phyloP scores from a whole-genome alignment of 1,140 invertebrate genomes.

The Nebria ingens region DNA sequence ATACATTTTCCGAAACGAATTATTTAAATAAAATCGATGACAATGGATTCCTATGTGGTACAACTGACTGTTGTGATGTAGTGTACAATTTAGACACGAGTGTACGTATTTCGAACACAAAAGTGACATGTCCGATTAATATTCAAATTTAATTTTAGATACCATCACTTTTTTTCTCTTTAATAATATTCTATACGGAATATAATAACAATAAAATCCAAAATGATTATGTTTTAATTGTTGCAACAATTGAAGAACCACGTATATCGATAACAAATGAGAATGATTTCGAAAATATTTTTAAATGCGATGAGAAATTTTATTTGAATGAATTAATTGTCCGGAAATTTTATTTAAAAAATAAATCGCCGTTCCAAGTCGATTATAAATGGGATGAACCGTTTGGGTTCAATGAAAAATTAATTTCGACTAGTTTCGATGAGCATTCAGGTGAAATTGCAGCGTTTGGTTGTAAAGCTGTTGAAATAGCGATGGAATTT shows the following conservation, averaged over 20 bases:
- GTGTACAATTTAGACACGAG: background rate
- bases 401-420: background rate
- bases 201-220: background rate
- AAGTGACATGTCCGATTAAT: too few relatives aligned
- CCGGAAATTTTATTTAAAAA: background rate
- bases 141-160: too few relatives aligned
- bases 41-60: background rate
- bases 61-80: background rate
- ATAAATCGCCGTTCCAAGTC: background rate
- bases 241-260: background rate
- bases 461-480: background rate
- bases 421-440: background rate
- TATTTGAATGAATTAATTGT: background rate
- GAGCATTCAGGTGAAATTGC: too few relatives aligned
- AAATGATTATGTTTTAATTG: background rate
- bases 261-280: background rate
- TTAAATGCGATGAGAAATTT: background rate
- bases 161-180: too few relatives aligned
- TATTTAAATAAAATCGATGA: background rate
- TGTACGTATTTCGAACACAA: background rate
- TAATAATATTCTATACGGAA: background rate
- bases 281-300: background rate
- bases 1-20: background rate
- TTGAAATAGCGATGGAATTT: background rate
- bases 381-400: background rate